Conservation (phyloP, 2,113 vertebrate genomes). For the Chloropsis cyanopogon region DNA sequence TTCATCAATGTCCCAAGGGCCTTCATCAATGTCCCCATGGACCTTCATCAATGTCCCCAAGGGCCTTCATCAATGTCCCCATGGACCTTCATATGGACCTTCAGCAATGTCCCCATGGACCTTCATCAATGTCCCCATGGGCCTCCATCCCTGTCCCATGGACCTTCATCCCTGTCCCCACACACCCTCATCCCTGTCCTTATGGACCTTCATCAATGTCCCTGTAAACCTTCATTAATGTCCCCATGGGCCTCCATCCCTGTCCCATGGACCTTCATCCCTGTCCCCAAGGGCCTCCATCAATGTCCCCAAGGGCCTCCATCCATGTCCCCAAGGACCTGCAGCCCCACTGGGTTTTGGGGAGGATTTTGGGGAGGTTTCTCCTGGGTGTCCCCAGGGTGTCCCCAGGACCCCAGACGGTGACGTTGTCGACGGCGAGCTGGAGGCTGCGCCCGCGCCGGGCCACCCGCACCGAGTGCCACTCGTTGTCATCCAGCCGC, state of each 20-base stretch:
- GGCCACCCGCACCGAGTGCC: neutral
- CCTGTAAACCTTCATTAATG: no score
- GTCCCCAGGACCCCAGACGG: neutral
- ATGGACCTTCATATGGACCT: no score
- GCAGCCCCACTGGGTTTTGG: neutral
- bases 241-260: no score
- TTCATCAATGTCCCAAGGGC: no score
- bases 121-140: neutral
- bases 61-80: no score
- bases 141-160: neutral
- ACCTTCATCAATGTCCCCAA: neutral
- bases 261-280: no score
- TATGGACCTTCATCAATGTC: no score
- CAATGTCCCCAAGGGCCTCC: neutral
- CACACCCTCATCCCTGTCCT: accelerated
- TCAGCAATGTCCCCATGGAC: no score
- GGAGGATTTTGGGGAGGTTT: no score
- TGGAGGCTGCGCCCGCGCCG: conserved; percentile 9
- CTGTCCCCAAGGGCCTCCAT: neutral
- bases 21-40: no score
- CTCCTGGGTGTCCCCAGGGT: accelerated
- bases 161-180: neutral
- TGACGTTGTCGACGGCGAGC: neutral
- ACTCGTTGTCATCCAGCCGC: neutral
- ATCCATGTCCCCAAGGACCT: accelerated